Base-by-base conservation (phyloP, 2,888 invertebrate species). In the Siphonodentalium dalli region DNA sequence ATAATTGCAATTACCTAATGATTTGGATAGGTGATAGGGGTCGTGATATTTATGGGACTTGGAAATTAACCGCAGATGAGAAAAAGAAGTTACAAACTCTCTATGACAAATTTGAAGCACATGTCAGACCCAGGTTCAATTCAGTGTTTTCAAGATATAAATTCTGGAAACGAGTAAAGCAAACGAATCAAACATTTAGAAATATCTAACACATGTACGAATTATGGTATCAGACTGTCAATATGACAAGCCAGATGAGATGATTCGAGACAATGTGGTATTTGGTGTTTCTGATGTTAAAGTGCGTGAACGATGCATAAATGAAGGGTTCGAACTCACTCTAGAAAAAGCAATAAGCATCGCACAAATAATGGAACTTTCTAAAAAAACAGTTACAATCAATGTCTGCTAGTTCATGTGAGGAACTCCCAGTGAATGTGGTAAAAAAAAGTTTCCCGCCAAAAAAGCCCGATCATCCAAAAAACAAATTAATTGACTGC, bases 1-100 rank as follows among this genome's bases (percentile, higher is more conserved):
- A 52, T 28, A 38, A 45, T 5, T 52, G 52, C 27, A 45, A 44
- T 9, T 52, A 52, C 26, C 20, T 52, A 33, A 46, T 53, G 52
- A 40, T 45, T 6, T 53, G 46, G 41, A 35, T 53, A 7, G 52
- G 41, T 8, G 28, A 37, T 26, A 52, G 46, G 15, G 39, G 52
- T 1, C 39, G 40, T 23, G 28, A 53, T 29, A 50, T 53, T 13
- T 44, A 39, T 23, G 31, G 39, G 18, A 44, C 45, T 13, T 51
- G 45, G 38, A 44, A 31, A 13, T 9, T 50, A 3, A 13, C 29
- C 13, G 35, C 39, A 13, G 41, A 46, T 4, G 31, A 46, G 5
- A 20, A 26, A 26, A 45, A 40, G 29, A 23, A 13, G 13, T 38
- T 45, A 9, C n/a, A 23, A 29, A 13, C 23, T 13, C 24, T 28